Conservation (phyloP, 2,888 invertebrate genomes). For the Apodemia mormo region DNA sequence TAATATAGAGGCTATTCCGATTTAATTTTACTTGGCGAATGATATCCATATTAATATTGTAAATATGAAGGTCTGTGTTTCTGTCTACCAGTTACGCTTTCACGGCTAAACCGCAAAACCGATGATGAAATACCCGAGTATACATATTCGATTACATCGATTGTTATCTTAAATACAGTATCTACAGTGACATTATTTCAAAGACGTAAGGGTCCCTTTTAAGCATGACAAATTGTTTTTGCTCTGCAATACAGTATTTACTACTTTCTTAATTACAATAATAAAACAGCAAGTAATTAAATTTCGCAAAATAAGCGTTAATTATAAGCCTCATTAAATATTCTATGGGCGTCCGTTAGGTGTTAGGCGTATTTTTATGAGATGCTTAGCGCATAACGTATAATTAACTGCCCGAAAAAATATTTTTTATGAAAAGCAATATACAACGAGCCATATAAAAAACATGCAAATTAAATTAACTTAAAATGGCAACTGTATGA, state of each 20-base stretch:
- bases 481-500: no score
- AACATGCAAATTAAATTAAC: no score
- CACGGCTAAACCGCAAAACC: no score
- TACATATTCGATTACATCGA: no score
- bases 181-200: neutral
- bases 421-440: constrained; percentile 1
- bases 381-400: constrained; percentile 14
- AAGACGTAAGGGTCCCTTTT: neutral
- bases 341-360: constrained; percentile 16
- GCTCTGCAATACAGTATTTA: neutral
- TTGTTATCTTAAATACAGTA: no score
- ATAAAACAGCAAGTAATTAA: constrained; percentile 15
- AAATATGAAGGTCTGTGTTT: no score
- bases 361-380: constrained; percentile 15
- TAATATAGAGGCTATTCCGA: no score
- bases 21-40: no score
- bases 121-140: no score
- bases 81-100: no score
- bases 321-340: constrained; percentile 15
- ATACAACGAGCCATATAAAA: neutral
- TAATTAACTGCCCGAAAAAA: neutral
- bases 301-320: constrained; percentile 15
- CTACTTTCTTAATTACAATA: constrained; percentile 12
- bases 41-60: no score
- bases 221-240: constrained; percentile 8